A percentile compares a stretch with the other conserved stretches of the same genome.
Evolutionary conservation across 1,140 invertebrate genomes (phyloP).

Genomic region (Paralvinella palmiformis): DNA sequence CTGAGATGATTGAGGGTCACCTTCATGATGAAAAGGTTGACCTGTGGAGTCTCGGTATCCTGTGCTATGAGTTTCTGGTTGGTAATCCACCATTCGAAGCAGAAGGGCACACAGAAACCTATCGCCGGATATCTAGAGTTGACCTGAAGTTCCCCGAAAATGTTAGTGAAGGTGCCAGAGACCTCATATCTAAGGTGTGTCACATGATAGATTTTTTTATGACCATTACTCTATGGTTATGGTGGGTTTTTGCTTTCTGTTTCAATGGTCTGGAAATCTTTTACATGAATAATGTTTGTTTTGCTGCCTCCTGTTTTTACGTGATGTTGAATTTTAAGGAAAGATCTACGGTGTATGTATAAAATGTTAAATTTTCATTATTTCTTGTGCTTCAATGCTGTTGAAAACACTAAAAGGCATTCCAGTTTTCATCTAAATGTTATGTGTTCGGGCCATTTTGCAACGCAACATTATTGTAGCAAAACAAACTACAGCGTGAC

Average conservation of each 20-base stretch:
- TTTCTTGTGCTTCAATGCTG: too few species aligned
- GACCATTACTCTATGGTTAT: not conserved
- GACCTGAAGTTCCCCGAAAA: slow-evolving; percentile 65
- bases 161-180: slow-evolving; percentile 64
- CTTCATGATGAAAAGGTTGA: slow-evolving; percentile 82
- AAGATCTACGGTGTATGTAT: too few species aligned
- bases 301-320: too few species aligned
- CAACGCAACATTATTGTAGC: too few species aligned
- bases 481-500: too few species aligned
- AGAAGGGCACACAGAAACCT: slow-evolving; percentile 66
- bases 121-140: slow-evolving; percentile 67
- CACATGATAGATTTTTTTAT: slow-evolving; percentile 26
- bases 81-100: slow-evolving; percentile 80
- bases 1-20: slow-evolving; percentile 82
- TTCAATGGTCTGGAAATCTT: too few species aligned
- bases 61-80: slow-evolving; percentile 78
- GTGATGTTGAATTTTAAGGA: too few species aligned
- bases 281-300: too few species aligned
- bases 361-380: too few species aligned
- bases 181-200: slow-evolving; percentile 63
- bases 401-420: too few species aligned
- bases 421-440: too few species aligned
- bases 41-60: slow-evolving; percentile 80
- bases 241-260: not conserved
- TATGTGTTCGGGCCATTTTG: too few species aligned